Evolutionary conservation across 2,113 vertebrate species (phyloP).

Genomic region (Chaenogobius annularis): DNA sequence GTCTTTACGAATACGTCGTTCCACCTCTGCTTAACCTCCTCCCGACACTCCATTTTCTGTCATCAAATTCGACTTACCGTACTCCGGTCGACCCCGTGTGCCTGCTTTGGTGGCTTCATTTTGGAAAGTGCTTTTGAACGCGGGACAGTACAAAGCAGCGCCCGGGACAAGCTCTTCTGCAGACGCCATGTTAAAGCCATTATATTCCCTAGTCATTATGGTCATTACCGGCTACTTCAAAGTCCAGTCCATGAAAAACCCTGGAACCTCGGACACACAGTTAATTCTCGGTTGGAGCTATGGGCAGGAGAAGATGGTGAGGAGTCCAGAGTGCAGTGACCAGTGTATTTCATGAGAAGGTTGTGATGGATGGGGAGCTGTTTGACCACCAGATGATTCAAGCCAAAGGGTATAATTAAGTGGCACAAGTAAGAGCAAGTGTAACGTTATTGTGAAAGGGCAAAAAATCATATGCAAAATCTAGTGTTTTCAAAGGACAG

Average conservation of each 20-base stretch:
- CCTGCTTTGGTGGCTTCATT: constrained; percentile 56
- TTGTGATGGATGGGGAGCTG: not conserved
- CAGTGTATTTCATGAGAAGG: not conserved
- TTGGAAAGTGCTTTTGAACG: constrained; percentile 62
- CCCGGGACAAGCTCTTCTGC: constrained; percentile 45
- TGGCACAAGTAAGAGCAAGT: no score
- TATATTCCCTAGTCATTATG: constrained; percentile 66
- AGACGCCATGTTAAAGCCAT: constrained; percentile 72
- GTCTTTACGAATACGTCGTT: not conserved
- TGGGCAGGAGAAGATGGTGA: no score
- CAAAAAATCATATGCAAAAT: no score
- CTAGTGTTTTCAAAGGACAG: no score
- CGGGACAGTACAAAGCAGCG: constrained; percentile 48
- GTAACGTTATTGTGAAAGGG: no score
- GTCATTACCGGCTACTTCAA: constrained; percentile 64
- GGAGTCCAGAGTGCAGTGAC: not conserved
- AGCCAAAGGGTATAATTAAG: not conserved
- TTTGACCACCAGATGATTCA: not conserved
- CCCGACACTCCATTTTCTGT: constrained; percentile 41
- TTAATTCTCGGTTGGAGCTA: constrained; percentile 36
- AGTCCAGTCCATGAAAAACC: constrained; percentile 37
- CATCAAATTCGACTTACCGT: constrained; percentile 42
- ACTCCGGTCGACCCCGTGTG: constrained; percentile 35
- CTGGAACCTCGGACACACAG: constrained; percentile 52
- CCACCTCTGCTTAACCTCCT: constrained; percentile 25